Base-by-base conservation (phyloP, 53 echinoderm and acorn worm genomes). In the Henricia sp. region DNA sequence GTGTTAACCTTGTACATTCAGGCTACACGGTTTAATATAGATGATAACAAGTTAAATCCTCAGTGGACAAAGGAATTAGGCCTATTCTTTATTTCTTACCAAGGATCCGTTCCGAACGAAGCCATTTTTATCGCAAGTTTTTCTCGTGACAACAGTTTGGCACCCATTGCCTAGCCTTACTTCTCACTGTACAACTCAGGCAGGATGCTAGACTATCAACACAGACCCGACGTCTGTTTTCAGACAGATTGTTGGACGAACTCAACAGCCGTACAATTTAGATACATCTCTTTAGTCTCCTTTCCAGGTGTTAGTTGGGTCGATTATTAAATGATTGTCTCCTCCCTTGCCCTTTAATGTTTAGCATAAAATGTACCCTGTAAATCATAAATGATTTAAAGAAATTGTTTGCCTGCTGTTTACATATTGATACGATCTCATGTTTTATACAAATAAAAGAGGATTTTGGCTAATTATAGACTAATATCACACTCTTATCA, bases 81-180 rank as follows among this genome's bases (percentile, higher is more conserved):
- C n/a, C n/a, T n/a, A n/a, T n/a, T n/a, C n/a, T n/a, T 25, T n/a
- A 37, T 19, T 67, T 50, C 50, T 88, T 72, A 88, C 88, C 88
- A 88, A 6, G 88, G 82, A 26, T 88, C 88, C 5, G 48, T 71
- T 6, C 88, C 88, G 51, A 88, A 88, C 4, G 70, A 72, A 16
- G 72, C 88, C 88, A 88, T 88, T 6, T n/a, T n/a, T n/a, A n/a
- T n/a, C n/a, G 38, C 38, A 58, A 54, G 4, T 43, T 40, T 62
- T 35, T 72, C 72, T 44, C 43, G 78, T 77, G 63, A 44, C 43
- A 33, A 21, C 24, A 35, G 50, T 24, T 10, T 76, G 80, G 80
- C 33, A 63, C 63, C 80, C 28, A 6, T 0, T 58, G 8, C 13
- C 4, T 12, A 36, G 34, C 6, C 2, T 36, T 3, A 21, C 10